phyloP scores from a whole-genome alignment of 1,140 invertebrate genomes.

The Hestina assimilis region DNA sequence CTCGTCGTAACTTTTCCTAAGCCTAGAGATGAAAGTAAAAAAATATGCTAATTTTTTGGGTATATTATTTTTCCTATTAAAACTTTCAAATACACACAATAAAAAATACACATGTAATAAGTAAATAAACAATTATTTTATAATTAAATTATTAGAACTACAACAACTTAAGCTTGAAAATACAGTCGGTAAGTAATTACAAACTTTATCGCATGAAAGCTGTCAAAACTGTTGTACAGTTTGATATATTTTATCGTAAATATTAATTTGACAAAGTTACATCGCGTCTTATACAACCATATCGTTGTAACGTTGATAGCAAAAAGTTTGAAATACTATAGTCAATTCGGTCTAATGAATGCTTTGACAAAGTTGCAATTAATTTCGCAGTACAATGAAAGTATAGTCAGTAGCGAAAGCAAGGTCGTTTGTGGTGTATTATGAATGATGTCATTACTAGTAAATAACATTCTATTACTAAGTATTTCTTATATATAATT shows the following conservation, averaged over 20 bases:
- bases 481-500: too few relatives aligned
- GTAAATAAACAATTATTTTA: too few relatives aligned
- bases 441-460: not conserved
- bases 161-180: too few relatives aligned
- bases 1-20: too few relatives aligned
- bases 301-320: not conserved
- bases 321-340: not conserved
- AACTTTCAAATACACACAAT: too few relatives aligned
- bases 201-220: not conserved
- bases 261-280: not conserved
- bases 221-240: not conserved
- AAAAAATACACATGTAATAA: too few relatives aligned
- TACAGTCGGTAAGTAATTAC: too few relatives aligned
- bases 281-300: not conserved
- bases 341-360: not conserved
- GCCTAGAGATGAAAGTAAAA: too few relatives aligned
- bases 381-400: not conserved
- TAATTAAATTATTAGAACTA: too few relatives aligned
- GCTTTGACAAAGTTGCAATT: not conserved
- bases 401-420: not conserved
- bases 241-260: not conserved
- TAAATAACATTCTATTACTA: not conserved
- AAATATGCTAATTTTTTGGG: too few relatives aligned
- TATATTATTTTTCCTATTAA: too few relatives aligned
- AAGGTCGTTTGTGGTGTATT: not conserved